Conservation (phyloP, 2,888 invertebrate species). For the Mimachlamys varia region DNA sequence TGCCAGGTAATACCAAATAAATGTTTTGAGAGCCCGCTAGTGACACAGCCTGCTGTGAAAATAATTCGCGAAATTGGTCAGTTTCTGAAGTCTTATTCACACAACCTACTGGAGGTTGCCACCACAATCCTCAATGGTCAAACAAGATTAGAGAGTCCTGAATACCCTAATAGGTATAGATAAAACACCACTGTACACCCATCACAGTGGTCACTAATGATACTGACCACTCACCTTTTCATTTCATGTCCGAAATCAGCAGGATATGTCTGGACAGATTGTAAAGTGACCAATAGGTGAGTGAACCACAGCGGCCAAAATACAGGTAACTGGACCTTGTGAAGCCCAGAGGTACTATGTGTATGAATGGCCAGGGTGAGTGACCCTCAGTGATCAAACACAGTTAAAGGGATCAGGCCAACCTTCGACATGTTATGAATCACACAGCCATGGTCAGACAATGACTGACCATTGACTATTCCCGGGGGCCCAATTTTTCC, state of each 20-base stretch:
- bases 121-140: not conserved
- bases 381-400: not conserved
- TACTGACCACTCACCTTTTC: slow-evolving; percentile 5
- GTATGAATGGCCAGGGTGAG: slow-evolving; percentile 20
- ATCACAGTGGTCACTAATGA: slow-evolving; percentile 6
- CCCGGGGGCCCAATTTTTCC: not conserved
- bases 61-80: not conserved
- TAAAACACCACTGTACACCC: not conserved
- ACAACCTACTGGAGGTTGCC: not conserved
- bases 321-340: not conserved
- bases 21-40: not conserved
- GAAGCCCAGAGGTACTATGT: not conserved
- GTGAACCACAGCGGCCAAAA: not conserved
- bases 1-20: not conserved
- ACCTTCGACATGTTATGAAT: not conserved
- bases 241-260: slow-evolving; percentile 13
- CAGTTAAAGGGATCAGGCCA: not conserved
- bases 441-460: not conserved
- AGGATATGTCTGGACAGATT: not conserved
- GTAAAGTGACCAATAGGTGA: slow-evolving; percentile 1
- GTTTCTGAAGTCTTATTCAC: not conserved
- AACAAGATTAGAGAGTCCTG: slow-evolving; percentile 1
- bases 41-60: not conserved
- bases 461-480: not conserved
- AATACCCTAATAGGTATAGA: not conserved